These are phyloP conservation scores for Drosophila kanekoi DNA, from an alignment of 2,888 invertebrate genomes.

Conservation along the genomic window DNA sequence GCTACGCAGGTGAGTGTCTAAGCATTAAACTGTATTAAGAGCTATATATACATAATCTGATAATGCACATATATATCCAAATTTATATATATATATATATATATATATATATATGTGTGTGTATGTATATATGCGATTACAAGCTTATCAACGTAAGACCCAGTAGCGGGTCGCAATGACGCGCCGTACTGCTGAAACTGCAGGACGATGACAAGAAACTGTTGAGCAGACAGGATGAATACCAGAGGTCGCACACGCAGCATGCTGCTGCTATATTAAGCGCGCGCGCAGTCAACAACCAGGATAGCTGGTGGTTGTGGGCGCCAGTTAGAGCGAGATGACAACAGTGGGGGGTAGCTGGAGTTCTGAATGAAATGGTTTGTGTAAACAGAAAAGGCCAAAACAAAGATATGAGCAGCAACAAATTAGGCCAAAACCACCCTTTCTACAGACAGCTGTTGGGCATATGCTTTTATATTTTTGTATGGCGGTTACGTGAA, in stretches of 20 bases:
- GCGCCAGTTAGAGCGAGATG: slow-evolving; percentile 27
- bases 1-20: slow-evolving; percentile 17
- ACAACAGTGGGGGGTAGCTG: not conserved
- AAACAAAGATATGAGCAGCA: slow-evolving; percentile 35
- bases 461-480: not conserved
- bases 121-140: slow-evolving; percentile 17
- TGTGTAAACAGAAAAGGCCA: slow-evolving; percentile 42
- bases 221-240: slow-evolving; percentile 54
- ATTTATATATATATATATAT: not conserved
- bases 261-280: slow-evolving; percentile 34
- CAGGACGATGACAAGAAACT: slow-evolving; percentile 66
- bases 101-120: not conserved
- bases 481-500: not conserved
- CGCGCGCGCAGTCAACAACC: slow-evolving; percentile 51
- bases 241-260: slow-evolving; percentile 13
- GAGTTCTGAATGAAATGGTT: slow-evolving; percentile 29
- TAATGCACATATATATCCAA: not conserved
- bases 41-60: not conserved
- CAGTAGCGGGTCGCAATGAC: slow-evolving; percentile 47
- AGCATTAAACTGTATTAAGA: slow-evolving; percentile 14
- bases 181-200: slow-evolving; percentile 50
- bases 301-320: slow-evolving; percentile 8
- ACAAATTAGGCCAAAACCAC: slow-evolving; percentile 26
- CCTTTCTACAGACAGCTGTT: slow-evolving; percentile 28
- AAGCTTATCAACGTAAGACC: slow-evolving; percentile 33